A percentile compares a stretch with the other conserved stretches of the same genome.
These are phyloP conservation scores for Pyrrhosoma nymphula DNA, from an alignment of 2,888 invertebrate species.

Conservation along the genomic window DNA sequence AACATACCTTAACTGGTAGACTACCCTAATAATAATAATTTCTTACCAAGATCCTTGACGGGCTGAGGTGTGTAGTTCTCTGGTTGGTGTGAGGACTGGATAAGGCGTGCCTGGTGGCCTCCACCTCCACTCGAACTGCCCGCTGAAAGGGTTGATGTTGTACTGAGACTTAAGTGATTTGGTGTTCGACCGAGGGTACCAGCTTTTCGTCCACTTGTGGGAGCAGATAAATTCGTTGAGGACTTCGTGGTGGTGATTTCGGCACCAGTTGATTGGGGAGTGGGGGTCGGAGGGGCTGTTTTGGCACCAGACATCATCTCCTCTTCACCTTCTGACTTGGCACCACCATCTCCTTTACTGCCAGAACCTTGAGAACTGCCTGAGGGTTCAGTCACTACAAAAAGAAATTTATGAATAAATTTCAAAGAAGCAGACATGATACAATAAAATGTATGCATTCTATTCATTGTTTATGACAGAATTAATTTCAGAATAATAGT, in stretches of 20 bases:
- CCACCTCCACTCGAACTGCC: slow-evolving; percentile 84
- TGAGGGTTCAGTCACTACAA: slow-evolving; percentile 52
- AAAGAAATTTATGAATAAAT: neutral
- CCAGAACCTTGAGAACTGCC: neutral
- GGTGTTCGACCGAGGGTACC: slow-evolving; percentile 90
- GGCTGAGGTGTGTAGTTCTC: slow-evolving; percentile 93
- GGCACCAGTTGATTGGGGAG: slow-evolving; percentile 80
- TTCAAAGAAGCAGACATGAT: neutral
- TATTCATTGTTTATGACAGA: neutral
- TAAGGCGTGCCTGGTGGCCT: slow-evolving; percentile 94
- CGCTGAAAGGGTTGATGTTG: slow-evolving; percentile 95
- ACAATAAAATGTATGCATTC: neutral
- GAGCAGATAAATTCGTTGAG: slow-evolving; percentile 58
- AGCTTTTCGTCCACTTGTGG: slow-evolving; percentile 53
- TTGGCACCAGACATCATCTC: slow-evolving; percentile 84
- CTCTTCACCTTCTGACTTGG: slow-evolving; percentile 92
- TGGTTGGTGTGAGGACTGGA: slow-evolving; percentile 96
- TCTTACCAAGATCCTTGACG: slow-evolving; percentile 94
- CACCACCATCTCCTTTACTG: slow-evolving; percentile 83
- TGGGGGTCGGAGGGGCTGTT: slow-evolving; percentile 69
- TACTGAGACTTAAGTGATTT: slow-evolving; percentile 95
- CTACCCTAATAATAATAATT: no score
- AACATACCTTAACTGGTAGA: no score
- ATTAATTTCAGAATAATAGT: no score
- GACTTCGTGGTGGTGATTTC: slow-evolving; percentile 25